These are phyloP conservation scores for Eueides isabella DNA, from an alignment of 1,140 invertebrate genomes.

Conservation along the genomic window DNA sequence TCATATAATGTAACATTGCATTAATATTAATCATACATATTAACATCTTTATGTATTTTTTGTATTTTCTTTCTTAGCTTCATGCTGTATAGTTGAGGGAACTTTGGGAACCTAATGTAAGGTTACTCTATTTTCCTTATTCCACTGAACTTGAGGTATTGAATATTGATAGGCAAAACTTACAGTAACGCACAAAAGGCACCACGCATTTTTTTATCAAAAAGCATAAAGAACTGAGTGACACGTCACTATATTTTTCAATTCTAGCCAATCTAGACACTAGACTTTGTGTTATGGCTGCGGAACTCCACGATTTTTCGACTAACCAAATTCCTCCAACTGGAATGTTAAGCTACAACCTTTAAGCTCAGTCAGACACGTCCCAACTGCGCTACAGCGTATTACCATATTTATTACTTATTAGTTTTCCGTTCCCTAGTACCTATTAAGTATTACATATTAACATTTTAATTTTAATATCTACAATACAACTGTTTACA, in stretches of 20 bases:
- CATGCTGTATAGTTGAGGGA: too few relatives aligned
- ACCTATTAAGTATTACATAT: too few relatives aligned
- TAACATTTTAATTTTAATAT: too few relatives aligned
- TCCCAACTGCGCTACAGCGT: background rate
- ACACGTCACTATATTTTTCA: background rate
- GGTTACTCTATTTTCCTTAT: too few relatives aligned
- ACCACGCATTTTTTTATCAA: background rate
- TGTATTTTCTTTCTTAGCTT: too few relatives aligned
- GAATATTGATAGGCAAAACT: too few relatives aligned
- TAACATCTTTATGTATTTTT: too few relatives aligned
- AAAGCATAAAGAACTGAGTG: background rate
- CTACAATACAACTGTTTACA: too few relatives aligned
- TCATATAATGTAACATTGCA: background rate
- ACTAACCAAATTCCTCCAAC: background rate
- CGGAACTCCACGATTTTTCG: too few relatives aligned
- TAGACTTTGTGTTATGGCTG: background rate
- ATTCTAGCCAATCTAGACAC: background rate
- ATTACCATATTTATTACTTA: slow-evolving; percentile 1
- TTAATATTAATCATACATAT: background rate
- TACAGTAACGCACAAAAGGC: too few relatives aligned
- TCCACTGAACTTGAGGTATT: too few relatives aligned
- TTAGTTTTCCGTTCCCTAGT: background rate
- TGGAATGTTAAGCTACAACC: background rate
- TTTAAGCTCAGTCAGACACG: background rate
- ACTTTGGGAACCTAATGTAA: too few relatives aligned